These are phyloP conservation scores for Yponomeuta plumbellus DNA, from an alignment of 2,888 invertebrate species.

Conservation along the genomic window DNA sequence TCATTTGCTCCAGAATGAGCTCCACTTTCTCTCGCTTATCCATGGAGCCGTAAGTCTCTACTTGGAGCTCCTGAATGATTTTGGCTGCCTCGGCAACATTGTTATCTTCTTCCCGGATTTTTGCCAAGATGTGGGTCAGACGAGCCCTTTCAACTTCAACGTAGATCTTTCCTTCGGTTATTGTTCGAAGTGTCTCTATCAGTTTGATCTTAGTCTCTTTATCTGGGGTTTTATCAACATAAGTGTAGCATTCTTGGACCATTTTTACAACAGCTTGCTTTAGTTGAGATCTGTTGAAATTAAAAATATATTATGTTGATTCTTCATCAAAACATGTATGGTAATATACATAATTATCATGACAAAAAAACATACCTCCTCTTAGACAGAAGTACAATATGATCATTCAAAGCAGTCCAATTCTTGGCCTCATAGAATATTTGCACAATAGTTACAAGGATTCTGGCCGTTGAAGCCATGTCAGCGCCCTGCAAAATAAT, in stretches of 20 bases:
- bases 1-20: conserved; percentile 98
- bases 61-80: conserved; percentile 95
- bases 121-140: conserved; percentile 91
- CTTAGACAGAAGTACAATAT: conserved; percentile 92
- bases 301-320: not conserved
- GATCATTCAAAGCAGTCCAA: conserved; percentile 95
- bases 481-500: conserved; percentile 85
- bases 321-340: not conserved
- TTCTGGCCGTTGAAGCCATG: conserved; percentile 94
- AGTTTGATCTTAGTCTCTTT: conserved; percentile 94
- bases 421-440: conserved; percentile 93
- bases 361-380: conserved; percentile 77
- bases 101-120: conserved; percentile 89
- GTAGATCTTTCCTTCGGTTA: conserved; percentile 99
- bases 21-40: conserved; percentile 98
- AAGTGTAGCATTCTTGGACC: conserved; percentile 96
- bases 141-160: conserved; percentile 99
- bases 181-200: conserved; percentile 95
- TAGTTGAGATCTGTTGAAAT: conserved; percentile 83
- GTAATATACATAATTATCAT: not conserved
- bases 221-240: conserved; percentile 94
- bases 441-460: conserved; percentile 94
- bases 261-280: conserved; percentile 98
- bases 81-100: conserved; percentile 93
- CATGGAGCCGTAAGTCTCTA: conserved; percentile 99